Base-by-base conservation (phyloP, 2,113 vertebrate species). In the Prietella phreatophila region DNA sequence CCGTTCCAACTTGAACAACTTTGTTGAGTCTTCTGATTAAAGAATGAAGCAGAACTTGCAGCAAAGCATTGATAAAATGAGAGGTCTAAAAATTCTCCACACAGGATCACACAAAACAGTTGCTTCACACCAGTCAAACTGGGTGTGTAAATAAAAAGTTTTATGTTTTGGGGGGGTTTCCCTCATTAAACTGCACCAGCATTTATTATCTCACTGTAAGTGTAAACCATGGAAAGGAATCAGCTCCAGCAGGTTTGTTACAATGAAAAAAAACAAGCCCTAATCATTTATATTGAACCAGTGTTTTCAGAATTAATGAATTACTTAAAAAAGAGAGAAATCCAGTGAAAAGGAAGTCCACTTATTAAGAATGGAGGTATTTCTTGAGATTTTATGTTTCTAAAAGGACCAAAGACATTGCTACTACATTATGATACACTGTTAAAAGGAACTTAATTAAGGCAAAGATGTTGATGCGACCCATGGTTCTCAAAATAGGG, bases 11-110 rank as follows among this genome's bases (percentile, higher is more conserved):
- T 58, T 25, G 25, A 78, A 42, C 58, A 83, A 75, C 56, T 83
- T 88, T 53, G 71, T 76, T 27, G 9, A 81, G 58, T 84, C 36
- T 10, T 73, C 10, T 85, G 39, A 83, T 56, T 73, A 76, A 89
- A 83, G 7, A 63, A 47, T 39, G 20, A 86, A 76, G 22, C 53
- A 73, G 42, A 86, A 42, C 42, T 13, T 42, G 60, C 76, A 85
- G 61, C 65, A 76, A 69, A 83, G 69, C 82, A 56, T 61, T 63
- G 67, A 85, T 61, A 76, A 86, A 36, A 73, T 55, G 36, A 8
- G 13, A 75, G 50, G 19, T 39, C 50, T 14, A n/a, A 85, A 85
- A 73, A 71, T 60, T 81, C 53, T 81, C 55, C 7, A 61, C 19
- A 85, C 22, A 61, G 50, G 36, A 82, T 55, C 42, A n/a, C 63